Percentiles rank a stretch among this genome's conserved stretches.
These are phyloP conservation scores for Petrolisthes cinctipes DNA, from an alignment of 2,888 invertebrate species.

Conservation along the genomic window DNA sequence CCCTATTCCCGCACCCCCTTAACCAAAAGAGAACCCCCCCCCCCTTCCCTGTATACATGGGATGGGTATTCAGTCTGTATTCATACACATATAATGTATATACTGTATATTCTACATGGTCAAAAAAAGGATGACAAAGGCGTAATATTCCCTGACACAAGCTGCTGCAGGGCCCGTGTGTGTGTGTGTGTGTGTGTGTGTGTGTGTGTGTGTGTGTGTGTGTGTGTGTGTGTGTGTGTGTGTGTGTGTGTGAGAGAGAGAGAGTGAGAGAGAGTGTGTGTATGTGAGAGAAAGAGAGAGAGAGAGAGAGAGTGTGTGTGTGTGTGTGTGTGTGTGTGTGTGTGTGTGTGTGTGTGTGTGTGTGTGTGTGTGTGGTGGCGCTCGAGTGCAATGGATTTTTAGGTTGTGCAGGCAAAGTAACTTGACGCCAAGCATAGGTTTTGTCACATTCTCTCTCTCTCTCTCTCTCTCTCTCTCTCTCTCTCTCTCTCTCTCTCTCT, in stretches of 20 bases:
- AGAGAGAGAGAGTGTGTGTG: not conserved
- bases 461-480: conserved; percentile 7
- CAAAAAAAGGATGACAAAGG: too few relatives aligned
- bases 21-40: too few relatives aligned
- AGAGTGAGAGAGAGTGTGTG: not conserved
- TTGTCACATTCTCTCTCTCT: not conserved
- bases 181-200: not conserved
- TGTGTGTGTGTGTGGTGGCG: not conserved
- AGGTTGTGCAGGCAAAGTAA: not conserved
- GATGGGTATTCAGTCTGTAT: too few relatives aligned
- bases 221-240: not conserved
- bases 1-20: too few relatives aligned
- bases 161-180: too few relatives aligned
- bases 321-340: not conserved
- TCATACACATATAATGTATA: too few relatives aligned
- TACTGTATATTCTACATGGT: too few relatives aligned
- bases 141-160: too few relatives aligned
- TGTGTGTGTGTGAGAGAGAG: not conserved
- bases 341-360: not conserved
- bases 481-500: conserved; percentile 19
- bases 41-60: too few relatives aligned
- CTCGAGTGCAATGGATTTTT: not conserved
- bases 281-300: not conserved
- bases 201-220: not conserved
- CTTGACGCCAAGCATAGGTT: conserved; percentile 1